phyloP scores from a whole-genome alignment of 2,113 vertebrate species.

The Etia nguti region DNA sequence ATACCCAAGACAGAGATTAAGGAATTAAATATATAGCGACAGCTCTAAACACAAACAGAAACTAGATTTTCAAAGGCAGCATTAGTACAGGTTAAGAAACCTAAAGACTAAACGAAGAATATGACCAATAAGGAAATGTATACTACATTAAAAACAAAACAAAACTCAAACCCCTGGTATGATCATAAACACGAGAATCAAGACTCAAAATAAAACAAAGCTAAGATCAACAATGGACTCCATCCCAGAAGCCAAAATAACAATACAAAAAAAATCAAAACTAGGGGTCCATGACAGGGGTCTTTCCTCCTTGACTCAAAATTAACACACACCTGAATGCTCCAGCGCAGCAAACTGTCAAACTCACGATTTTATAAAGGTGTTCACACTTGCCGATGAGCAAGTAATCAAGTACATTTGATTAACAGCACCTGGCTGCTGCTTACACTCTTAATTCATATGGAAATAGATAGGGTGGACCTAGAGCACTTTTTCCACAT shows the following conservation, averaged over 20 bases:
- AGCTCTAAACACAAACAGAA: not conserved
- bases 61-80: not conserved
- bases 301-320: not conserved
- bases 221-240: not conserved
- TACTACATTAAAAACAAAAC: not conserved
- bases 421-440: rapidly evolving
- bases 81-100: not conserved
- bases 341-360: rapidly evolving
- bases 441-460: not conserved
- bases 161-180: not conserved
- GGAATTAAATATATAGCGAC: not conserved
- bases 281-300: not conserved
- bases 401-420: not conserved
- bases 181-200: not conserved
- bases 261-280: not conserved
- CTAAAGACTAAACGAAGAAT: not conserved
- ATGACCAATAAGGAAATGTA: not conserved
- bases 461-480: not conserved
- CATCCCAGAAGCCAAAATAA: not conserved
- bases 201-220: not conserved
- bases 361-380: not conserved
- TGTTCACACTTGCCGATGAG: not conserved
- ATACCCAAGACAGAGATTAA: not conserved
- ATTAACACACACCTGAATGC: not conserved
- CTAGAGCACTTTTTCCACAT: not conserved